A percentile compares a stretch with the other conserved stretches of the same genome.
Conservation (phyloP, 2,888 invertebrate species). For the Esperia sulphurella region DNA sequence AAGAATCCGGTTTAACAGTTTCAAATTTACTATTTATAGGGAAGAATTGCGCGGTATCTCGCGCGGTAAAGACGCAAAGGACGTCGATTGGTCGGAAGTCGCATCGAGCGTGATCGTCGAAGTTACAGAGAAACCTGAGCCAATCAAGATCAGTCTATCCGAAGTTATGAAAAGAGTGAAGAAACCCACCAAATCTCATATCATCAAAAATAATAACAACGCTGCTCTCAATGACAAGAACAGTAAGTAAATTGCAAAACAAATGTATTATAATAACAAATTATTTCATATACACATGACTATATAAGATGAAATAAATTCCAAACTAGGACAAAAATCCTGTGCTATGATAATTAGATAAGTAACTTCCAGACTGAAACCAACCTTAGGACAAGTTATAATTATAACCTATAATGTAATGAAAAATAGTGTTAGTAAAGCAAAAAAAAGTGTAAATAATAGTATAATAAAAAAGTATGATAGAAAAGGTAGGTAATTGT, state of each 20-base stretch:
- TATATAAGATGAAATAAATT: no score
- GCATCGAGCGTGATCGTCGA: slow-evolving; percentile 81
- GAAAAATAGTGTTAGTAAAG: no score
- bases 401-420: no score
- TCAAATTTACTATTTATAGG: slow-evolving; percentile 49
- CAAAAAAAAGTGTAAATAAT: no score
- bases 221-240: slow-evolving; percentile 77
- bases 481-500: no score
- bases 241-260: slow-evolving; percentile 67
- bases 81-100: slow-evolving; percentile 90
- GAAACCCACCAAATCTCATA: slow-evolving; percentile 81
- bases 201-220: slow-evolving; percentile 74
- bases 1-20: background rate
- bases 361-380: no score
- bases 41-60: slow-evolving; percentile 93
- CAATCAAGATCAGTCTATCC: slow-evolving; percentile 87
- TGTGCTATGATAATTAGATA: no score
- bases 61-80: slow-evolving; percentile 89
- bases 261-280: no score
- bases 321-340: no score
- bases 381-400: no score
- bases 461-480: no score
- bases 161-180: slow-evolving; percentile 85
- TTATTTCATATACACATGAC: no score
- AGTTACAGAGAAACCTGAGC: slow-evolving; percentile 84